These are phyloP conservation scores for Shinisaurus crocodilurus DNA, from an alignment of 2,113 vertebrate species.

Conservation along the genomic window DNA sequence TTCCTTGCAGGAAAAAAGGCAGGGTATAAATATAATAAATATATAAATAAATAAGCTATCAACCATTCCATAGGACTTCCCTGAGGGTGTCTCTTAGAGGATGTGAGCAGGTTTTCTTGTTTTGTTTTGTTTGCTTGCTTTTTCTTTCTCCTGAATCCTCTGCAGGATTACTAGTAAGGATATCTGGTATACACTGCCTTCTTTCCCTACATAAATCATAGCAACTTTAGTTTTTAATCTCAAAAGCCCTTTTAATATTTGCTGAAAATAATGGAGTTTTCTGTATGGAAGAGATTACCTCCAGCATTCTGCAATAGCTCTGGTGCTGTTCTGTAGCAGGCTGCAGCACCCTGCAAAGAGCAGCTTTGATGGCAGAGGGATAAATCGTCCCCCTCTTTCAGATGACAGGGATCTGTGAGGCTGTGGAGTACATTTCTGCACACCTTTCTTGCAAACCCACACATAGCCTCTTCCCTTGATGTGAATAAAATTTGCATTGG, in stretches of 20 bases:
- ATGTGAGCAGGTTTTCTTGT: background rate
- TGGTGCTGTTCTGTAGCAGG: background rate
- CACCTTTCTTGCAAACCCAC: background rate
- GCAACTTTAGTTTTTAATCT: background rate
- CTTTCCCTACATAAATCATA: background rate
- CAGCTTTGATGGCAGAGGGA: background rate
- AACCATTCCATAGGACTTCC: background rate
- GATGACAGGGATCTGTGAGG: background rate
- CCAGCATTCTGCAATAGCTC: background rate
- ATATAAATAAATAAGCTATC: background rate
- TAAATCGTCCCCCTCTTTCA: background rate
- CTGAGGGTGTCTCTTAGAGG: background rate
- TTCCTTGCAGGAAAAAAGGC: no score
- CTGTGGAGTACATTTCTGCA: background rate
- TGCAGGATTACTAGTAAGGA: background rate
- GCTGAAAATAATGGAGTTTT: background rate
- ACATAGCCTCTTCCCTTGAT: background rate
- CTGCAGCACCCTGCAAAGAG: background rate
- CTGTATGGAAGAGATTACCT: background rate
- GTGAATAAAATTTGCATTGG: background rate
- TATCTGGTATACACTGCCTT: background rate
- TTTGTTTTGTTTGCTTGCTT: no score
- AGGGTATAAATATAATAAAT: no score
- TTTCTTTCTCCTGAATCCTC: background rate
- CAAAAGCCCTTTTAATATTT: background rate